Conservation (phyloP, 2,113 vertebrate genomes). For the Lampris incognitus region DNA sequence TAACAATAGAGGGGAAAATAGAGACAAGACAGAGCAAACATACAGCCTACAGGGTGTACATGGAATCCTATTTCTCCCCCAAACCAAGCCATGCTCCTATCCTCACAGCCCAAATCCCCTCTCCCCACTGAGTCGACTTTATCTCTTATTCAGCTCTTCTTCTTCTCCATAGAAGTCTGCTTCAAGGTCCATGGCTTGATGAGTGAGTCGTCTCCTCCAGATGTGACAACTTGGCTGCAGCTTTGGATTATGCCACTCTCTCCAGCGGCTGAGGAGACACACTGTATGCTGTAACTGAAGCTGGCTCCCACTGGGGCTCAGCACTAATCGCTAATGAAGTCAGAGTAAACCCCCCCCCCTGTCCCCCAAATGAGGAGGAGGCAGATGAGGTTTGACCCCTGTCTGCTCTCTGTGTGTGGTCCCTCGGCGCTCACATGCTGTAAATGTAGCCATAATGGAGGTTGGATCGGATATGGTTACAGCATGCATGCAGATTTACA, state of each 20-base stretch:
- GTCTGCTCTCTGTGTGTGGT: constrained; percentile 40
- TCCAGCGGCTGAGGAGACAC: constrained; percentile 31
- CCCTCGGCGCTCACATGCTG: neutral
- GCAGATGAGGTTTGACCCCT: constrained; percentile 61
- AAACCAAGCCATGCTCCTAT: neutral
- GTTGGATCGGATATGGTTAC: constrained; percentile 39
- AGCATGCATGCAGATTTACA: constrained; percentile 18
- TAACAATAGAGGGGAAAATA: constrained; percentile 15
- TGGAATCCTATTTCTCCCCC: neutral
- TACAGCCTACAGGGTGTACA: constrained; percentile 23
- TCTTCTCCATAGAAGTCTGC: constrained; percentile 17
- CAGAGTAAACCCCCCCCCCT: constrained; percentile 10
- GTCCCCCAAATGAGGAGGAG: neutral
- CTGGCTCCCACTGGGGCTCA: constrained; percentile 46
- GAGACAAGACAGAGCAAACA: constrained; percentile 20
- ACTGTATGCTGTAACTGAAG: constrained; percentile 70
- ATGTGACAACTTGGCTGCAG: constrained; percentile 38
- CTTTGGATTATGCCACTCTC: constrained; percentile 23
- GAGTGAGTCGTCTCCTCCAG: constrained; percentile 50
- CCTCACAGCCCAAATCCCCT: constrained; percentile 7
- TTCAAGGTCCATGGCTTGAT: constrained; percentile 7
- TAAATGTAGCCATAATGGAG: constrained; percentile 37
- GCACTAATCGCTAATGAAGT: constrained; percentile 69
- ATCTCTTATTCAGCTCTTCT: constrained; percentile 1
- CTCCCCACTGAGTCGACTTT: neutral